Evolutionary conservation across 1,140 invertebrate species (phyloP), one percentile per base, ranked within the genome.

Genomic region (Tetragonula clypearis): DNA sequence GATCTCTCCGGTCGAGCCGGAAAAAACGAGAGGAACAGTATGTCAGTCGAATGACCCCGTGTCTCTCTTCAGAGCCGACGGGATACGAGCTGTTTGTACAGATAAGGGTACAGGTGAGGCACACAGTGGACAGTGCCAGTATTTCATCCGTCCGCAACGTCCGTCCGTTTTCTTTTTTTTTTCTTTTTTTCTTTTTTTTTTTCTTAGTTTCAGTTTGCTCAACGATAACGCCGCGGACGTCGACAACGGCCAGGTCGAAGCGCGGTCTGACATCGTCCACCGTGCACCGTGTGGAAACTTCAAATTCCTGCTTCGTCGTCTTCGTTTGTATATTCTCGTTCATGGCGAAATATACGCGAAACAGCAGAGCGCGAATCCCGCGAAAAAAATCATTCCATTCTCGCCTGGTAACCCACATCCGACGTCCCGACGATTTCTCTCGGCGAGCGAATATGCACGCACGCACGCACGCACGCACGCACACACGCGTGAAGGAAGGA

Each of bases 41-140:
- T 30, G 30, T 30, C 77, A 60, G 84, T 68, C 73, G 78, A 87
- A 56, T 87, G 88, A 90, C 88, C 92, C 41, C 88, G 86, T 87
- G 85, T 82, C 88, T 88, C 90, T 92, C 82, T 89, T 79, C 91
- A 87, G 90, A 84, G 87, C 85, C 84, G 92, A 91, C 91, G 92
- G 86, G 92, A 94, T 92, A 93, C 89, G 91, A 76, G 76, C 81
- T 94, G 92, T 94, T 94, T 94, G 92, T 91, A 90, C 89, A 93
- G 93, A 94, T 94, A 94, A 94, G 91, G 90, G 81, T 88, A 93
- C 91, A 93, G 92, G 93, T 92, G 92, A 90, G 91, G 87, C 30
- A 30, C 92, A 85, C 85, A 93, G 88, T 94, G 93, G 93, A 94
- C 93, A 94, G 92, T 94, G 91, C 91, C 88, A 88, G 91, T 90